Evolutionary conservation across 2,113 vertebrate genomes (phyloP).

Genomic region (Turdus rufiventris): DNA sequence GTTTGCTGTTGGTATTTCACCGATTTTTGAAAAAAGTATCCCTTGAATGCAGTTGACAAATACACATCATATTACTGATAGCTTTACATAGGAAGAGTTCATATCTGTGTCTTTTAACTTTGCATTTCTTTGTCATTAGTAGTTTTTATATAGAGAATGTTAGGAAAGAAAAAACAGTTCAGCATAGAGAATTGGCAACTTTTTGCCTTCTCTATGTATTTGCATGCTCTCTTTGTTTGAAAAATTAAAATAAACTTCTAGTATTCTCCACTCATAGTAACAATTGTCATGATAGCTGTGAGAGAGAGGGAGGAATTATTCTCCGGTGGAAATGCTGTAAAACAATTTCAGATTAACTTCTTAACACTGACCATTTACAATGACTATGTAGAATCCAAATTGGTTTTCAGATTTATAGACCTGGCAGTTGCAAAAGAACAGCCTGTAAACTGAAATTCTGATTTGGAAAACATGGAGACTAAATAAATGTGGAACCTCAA

Average conservation of each 20-base stretch:
- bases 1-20: background rate
- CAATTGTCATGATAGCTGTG: background rate
- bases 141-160: background rate
- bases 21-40: background rate
- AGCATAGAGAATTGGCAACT: background rate
- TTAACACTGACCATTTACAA: background rate
- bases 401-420: slow-evolving; percentile 10
- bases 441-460: slow-evolving; percentile 9
- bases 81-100: background rate
- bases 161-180: background rate
- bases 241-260: background rate
- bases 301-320: background rate
- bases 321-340: background rate
- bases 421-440: background rate
- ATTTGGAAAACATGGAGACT: background rate
- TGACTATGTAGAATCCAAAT: background rate
- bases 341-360: background rate
- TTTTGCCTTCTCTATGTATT: background rate
- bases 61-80: rapidly evolving
- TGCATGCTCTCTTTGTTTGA: background rate
- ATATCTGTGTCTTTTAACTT: background rate
- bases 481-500: slow-evolving; percentile 1
- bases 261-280: background rate
- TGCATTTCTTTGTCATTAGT: background rate
- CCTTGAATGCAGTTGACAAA: background rate